Evolutionary conservation across 2,797 vertebrate species (phyloP), one percentile per base, ranked within the genome.

Genomic region (Tinamus major): DNA sequence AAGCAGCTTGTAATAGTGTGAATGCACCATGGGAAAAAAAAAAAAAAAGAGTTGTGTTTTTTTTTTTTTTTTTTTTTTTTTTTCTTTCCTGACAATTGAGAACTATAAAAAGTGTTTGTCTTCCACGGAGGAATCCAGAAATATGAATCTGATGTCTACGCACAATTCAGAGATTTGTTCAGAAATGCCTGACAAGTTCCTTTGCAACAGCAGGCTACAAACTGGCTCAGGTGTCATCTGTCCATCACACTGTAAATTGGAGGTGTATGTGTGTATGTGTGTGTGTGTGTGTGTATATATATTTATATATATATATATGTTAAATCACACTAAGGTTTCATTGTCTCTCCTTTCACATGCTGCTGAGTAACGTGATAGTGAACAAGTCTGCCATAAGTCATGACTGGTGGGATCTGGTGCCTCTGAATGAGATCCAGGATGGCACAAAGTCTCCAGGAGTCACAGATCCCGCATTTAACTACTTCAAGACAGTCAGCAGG

Each of bases 271-370:
- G 44, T 48, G 12, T 46, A 10, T 46, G 46, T 20, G 46, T 46
- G 46, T 46, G 5, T 46, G 9, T 46, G 19, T 20, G 10, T 20
- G 21, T 16, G 15, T 44, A 44, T 20, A 46, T 21, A 19, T 21
- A 48, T 48, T 11, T 48, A 23, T 48, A 5, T 48, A 48, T 48
- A 21, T 48, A 48, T 26, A 7, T 51, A 24, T 0, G 0, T 10
- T 26, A 12, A 33, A 65, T 13, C 24, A 35, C 5, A 2, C 9
- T 33, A n/a, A 4, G 13, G 5, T 8, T 80, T 64, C 69, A 2
- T 37, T 33, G 9, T 27, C 41, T 0, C 0, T 68, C 21, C 9
- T 87, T 59, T 61, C 19, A 7, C 5, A 23, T 13, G 46, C 64
- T n/a, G 10, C 35, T 69, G 33, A 27, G 10, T 11, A 44, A 42